These are phyloP conservation scores for Epiblema foenella DNA, from an alignment of 2,888 invertebrate species.

Conservation along the genomic window DNA sequence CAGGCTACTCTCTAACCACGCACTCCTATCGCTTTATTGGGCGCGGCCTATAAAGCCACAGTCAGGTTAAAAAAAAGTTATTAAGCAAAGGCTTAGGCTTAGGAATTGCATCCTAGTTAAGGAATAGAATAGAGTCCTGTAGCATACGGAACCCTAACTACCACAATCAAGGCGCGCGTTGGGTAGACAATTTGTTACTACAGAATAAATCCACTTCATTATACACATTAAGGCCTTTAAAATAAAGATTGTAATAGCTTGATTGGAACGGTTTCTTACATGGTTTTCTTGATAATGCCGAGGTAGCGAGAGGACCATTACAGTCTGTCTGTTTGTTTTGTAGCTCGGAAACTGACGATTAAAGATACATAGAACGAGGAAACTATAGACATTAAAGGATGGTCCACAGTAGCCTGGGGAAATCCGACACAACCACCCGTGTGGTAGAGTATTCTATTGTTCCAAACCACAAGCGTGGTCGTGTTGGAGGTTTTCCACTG, in stretches of 20 bases:
- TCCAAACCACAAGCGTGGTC: too few species aligned
- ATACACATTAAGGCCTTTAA: neutral
- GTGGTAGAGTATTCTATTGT: too few species aligned
- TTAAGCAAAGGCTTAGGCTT: too few species aligned
- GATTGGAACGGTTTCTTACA: neutral
- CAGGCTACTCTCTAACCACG: too few species aligned
- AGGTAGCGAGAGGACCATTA: constrained; percentile 61
- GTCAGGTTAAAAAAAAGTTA: too few species aligned
- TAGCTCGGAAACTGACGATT: constrained; percentile 69
- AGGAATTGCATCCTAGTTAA: neutral
- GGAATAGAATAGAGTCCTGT: neutral
- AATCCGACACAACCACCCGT: too few species aligned
- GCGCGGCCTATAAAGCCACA: too few species aligned
- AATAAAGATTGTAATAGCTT: neutral
- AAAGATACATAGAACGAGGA: constrained; percentile 45
- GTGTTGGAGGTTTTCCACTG: too few species aligned
- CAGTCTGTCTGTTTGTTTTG: constrained; percentile 71
- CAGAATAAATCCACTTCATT: neutral
- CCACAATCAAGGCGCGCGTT: constrained; percentile 38
- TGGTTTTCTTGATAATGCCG: constrained; percentile 44
- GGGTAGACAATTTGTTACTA: constrained; percentile 49
- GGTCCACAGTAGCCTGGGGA: too few species aligned
- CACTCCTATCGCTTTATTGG: too few species aligned
- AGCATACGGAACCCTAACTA: constrained; percentile 32
- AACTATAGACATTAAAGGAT: constrained; percentile 20